Evolutionary conservation across 2,797 vertebrate genomes (phyloP), one percentile per base, ranked within the genome.

Genomic region (Thunnus albacares): DNA sequence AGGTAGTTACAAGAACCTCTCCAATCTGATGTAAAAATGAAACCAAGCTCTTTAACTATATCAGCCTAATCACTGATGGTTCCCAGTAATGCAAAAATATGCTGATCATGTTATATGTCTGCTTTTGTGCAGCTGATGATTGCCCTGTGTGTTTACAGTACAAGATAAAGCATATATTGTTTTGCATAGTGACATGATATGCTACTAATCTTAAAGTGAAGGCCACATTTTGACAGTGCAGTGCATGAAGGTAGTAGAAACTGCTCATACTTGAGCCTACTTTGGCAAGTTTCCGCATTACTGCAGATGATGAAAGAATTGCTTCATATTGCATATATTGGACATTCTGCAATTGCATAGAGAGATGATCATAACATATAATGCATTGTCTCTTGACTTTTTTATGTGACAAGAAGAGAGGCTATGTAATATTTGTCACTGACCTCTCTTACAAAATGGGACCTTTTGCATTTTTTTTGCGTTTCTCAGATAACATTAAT

Each of bases 1-100:
- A 97, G 97, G 98, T 99, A 94, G 96, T 93, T 74, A 82, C 73
- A 82, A 69, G 83, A 73, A 87, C 73, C 78, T 82, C 76, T 86
- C 55, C n/a, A 75, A 33, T 81, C 77, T 88, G 53, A 85, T 69
- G 35, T 68, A 61, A 49, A 71, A 81, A 43, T 81, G 6, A 80
- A 67, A 65, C 12, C 49, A 47, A 52, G 18, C 53, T 80, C n/a
- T 72, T 49, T 30, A 49, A 75, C 26, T 38, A 18, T 7, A 77
- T n/a, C 56, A 77, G 43, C 55, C 35, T 69, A 2, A 51, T 14
- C 45, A 24, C 3, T 24, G 18, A 57, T 68, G 43, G 38, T 56
- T 79, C n/a, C 71, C 24, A 52, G 24, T 53, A 26, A 68, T 28
- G 24, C 59, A 45, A 41, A 78, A 26, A 70, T 55, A 38, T 13